These are phyloP conservation scores for Incurvaria masculella DNA, from an alignment of 2,888 invertebrate species.

Conservation along the genomic window DNA sequence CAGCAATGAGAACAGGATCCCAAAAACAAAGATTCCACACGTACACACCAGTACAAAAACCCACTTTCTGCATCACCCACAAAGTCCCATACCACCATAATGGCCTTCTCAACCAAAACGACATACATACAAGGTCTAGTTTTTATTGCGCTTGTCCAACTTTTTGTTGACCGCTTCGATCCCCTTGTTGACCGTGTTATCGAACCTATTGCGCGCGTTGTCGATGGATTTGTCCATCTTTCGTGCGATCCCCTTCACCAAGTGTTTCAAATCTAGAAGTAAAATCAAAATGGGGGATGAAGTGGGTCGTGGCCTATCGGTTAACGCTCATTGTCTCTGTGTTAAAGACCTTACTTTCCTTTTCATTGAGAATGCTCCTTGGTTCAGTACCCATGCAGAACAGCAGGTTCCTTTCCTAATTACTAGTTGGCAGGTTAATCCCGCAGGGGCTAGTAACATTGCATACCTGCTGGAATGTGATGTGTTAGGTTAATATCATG, in stretches of 20 bases:
- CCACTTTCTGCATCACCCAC: too few species aligned
- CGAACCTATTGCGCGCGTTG: constrained; percentile 24
- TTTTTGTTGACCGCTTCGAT: constrained; percentile 31
- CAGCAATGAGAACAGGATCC: background rate
- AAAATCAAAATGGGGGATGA: too few species aligned
- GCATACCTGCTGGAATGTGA: too few species aligned
- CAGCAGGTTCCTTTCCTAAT: too few species aligned
- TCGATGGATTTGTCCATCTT: constrained; percentile 29
- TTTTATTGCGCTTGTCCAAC: constrained; percentile 32
- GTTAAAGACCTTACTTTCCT: too few species aligned
- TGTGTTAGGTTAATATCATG: too few species aligned
- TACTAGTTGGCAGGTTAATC: too few species aligned
- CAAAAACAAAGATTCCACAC: background rate
- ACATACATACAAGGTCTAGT: constrained; percentile 18
- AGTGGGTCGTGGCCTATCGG: too few species aligned
- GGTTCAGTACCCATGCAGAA: too few species aligned
- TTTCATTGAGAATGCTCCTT: too few species aligned
- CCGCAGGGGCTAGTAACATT: too few species aligned
- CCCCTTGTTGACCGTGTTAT: constrained; percentile 38
- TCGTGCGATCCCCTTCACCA: constrained; percentile 27
- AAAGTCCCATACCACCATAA: background rate
- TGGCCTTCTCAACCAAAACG: background rate
- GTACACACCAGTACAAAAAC: background rate
- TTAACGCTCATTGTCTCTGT: too few species aligned
- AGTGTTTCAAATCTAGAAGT: constrained; percentile 22